Conservation (phyloP, 2,888 invertebrate species). For the Tetrapedia diversipes region DNA sequence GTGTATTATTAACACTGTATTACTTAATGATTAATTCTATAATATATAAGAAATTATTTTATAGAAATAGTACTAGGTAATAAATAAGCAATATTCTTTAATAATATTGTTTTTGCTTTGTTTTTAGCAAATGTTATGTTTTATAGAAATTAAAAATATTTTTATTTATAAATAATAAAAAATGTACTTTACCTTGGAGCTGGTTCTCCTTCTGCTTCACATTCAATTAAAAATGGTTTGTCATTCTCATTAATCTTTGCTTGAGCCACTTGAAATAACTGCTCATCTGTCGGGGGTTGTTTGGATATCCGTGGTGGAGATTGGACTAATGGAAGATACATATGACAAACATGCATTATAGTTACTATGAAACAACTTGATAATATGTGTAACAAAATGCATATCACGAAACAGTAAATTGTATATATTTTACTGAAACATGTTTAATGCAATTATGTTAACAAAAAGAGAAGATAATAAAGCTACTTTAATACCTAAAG, state of each 20-base stretch:
- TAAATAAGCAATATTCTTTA: not conserved
- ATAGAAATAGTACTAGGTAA: not conserved
- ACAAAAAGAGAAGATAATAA: not conserved
- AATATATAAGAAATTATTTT: not conserved
- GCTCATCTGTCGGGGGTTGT: constrained; percentile 95
- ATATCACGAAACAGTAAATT: not conserved
- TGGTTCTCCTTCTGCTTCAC: constrained; percentile 98
- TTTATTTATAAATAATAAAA: not conserved
- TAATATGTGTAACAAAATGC: not conserved
- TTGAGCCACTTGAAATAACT: constrained; percentile 94
- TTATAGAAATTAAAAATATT: not conserved
- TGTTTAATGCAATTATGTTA: not conserved
- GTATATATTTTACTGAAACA: not conserved
- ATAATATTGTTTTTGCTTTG: not conserved
- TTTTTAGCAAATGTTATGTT: not conserved
- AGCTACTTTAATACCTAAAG: not conserved
- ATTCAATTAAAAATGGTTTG: constrained; percentile 97
- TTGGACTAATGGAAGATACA: constrained; percentile 86
- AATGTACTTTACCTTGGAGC: constrained; percentile 89
- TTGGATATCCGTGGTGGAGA: constrained; percentile 96
- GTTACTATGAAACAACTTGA: constrained; percentile 14
- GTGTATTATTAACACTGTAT: constrained; percentile 11
- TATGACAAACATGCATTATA: constrained; percentile 33
- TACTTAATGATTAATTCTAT: constrained; percentile 10
- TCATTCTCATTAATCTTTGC: constrained; percentile 92